Conservation (phyloP, 2,113 vertebrate species). For the Heloderma charlesbogerti region DNA sequence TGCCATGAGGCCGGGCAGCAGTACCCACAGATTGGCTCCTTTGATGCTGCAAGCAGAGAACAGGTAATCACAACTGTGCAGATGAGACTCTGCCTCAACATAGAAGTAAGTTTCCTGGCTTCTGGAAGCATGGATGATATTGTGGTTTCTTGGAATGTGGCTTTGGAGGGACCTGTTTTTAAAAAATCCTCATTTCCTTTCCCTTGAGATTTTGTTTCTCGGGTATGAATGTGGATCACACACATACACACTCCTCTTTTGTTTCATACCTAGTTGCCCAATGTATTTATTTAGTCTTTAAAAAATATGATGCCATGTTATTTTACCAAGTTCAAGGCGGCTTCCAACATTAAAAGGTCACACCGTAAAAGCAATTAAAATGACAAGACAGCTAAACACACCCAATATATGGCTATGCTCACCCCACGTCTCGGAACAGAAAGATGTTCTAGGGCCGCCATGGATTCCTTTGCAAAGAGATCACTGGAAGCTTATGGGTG, state of each 20-base stretch:
- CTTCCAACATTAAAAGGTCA: too few relatives aligned
- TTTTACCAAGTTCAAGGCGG: not conserved
- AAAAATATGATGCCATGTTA: not conserved
- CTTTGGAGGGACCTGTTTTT: not conserved
- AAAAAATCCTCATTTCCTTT: not conserved
- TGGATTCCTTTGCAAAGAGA: not conserved
- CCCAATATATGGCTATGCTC: too few relatives aligned
- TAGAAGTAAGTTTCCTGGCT: not conserved
- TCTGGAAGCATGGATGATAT: not conserved
- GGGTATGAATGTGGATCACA: not conserved
- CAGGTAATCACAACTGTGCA: not conserved
- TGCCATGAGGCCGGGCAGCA: not conserved
- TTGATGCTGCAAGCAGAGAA: not conserved
- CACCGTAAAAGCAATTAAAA: too few relatives aligned
- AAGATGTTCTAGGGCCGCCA: too few relatives aligned
- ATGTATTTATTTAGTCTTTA: not conserved
- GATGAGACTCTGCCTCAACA: too few relatives aligned
- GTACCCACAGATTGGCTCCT: not conserved
- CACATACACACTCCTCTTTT: not conserved
- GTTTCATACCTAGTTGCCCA: not conserved
- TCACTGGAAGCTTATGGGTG: not conserved
- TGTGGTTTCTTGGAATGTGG: not conserved
- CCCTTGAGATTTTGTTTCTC: not conserved
- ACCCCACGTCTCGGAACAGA: too few relatives aligned
- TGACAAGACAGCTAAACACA: too few relatives aligned